Evolutionary conservation across 2,797 vertebrate genomes (phyloP), one percentile per base, ranked within the genome.

Genomic region (Leuciscus waleckii): DNA sequence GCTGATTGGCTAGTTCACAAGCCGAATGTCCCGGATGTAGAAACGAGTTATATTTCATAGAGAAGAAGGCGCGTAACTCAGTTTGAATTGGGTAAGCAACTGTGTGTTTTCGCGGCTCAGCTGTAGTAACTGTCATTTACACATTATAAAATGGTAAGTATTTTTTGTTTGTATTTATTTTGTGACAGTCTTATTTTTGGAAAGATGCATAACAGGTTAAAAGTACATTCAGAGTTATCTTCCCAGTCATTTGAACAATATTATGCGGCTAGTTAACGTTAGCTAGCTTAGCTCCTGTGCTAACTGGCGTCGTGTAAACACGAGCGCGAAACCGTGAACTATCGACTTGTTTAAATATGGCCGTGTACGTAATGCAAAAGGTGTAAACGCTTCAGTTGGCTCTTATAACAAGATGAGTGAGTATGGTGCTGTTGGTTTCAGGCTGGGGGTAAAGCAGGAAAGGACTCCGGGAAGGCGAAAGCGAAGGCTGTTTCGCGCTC

Each of bases 401-500:
- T 2, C 3, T 4, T 46, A 8, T 29, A 37, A 17, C 32, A 16
- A 3, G 1, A 5, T 56, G 6, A 10, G 16, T 54, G 1, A 21
- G 10, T 56, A 17, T 65, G 2, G 19, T 23, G 58, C 39, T 75
- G 16, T 19, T 49, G 14, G 86, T 19, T 82, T 0, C 90, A 98
- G 98, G 97, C 97, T 93, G 98, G 97, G 75, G 97, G 98, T 1
- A 99, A 99, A 92, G 97, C 97, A 82, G 98, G 98, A 0, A 99
- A 99, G 86, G 98, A 98, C 92, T 98, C 97, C 21, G 97, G 97
- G 65, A 99, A 99, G 93, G 97, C 98, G 84, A 98, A 98, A 93
- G 97, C 98, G 1, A 99, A 99, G 93, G 97, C 97, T 1, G 97
- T 99, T 89, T 99, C 97, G 68, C 97, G 98, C 95, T 99, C 98